Evolutionary conservation across 2,888 invertebrate species (phyloP), one percentile per base, ranked within the genome.

Genomic region (Amitus sp.): DNA sequence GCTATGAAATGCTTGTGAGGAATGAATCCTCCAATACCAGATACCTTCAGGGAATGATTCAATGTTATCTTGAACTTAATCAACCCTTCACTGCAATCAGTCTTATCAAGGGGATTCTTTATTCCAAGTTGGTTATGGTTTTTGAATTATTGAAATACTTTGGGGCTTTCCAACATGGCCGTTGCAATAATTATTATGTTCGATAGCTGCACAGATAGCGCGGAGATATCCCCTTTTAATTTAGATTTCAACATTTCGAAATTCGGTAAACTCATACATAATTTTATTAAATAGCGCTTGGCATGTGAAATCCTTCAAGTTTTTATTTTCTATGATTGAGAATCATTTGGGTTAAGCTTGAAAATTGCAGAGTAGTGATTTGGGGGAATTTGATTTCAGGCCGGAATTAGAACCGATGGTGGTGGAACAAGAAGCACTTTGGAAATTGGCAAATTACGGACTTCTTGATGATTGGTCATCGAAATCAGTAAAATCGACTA

Each of bases 391-490:
- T 46, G 43, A 17, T 33, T 56, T 45, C 56, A 81, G 80, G 15
- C 86, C 87, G 0, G 86, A 87, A 68, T 85, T 87, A 39, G 85
- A 85, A 27, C 86, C 87, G 67, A 80, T 90, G 54, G 85, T 94
- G 66, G 82, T 86, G 37, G 87, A 89, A 68, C 87, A 87, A 0
- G 96, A 98, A 79, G 90, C 96, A 0, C 85, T 95, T 23, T 95
- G 96, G 94, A 89, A 94, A 51, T 84, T 98, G 17, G 91, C 93
- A 1, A 87, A 90, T 66, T 97, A 93, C 83, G 90, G 93, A 17
- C 89, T 92, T 66, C 84, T 97, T 6, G 90, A 92, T 12, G 83
- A 87, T 34, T 62, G 58, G 3, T 69, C 70, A 0, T 72, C 73
- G 37, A 71, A 71, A 19, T 75, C 69, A 64, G 68, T 71, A 13